A percentile compares a stretch with the other conserved stretches of the same genome.
Conservation (phyloP, 2,113 vertebrate species). For the Pseudopipra pipra region DNA sequence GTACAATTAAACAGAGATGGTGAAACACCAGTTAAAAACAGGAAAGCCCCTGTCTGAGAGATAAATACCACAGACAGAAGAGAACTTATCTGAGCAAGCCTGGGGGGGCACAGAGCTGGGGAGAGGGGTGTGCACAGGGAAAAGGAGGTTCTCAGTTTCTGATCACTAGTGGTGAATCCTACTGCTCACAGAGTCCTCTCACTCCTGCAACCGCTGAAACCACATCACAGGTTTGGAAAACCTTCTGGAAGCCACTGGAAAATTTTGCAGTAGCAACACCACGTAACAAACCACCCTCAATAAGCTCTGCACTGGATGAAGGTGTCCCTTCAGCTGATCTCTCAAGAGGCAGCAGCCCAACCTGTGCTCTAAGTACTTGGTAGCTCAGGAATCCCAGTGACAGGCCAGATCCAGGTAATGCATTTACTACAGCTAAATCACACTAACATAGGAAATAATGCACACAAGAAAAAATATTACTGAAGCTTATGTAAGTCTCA, state of each 20-base stretch:
- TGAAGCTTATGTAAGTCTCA: background rate
- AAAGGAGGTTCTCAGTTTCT: background rate
- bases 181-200: background rate
- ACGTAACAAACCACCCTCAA: background rate
- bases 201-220: background rate
- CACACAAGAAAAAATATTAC: background rate
- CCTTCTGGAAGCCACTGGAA: background rate
- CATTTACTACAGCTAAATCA: background rate
- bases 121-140: background rate
- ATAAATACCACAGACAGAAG: background rate
- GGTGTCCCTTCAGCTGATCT: background rate
- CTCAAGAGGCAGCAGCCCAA: background rate
- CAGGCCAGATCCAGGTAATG: background rate
- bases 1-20: background rate
- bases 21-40: background rate
- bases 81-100: background rate
- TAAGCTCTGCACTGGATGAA: background rate
- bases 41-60: background rate
- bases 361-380: background rate
- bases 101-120: background rate
- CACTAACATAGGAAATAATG: background rate
- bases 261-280: background rate
- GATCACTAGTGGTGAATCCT: background rate
- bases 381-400: background rate
- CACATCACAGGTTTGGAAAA: conserved; percentile 27